These are phyloP conservation scores for Brachionus calyciflorus DNA, from an alignment of 1,140 invertebrate species.

Conservation along the genomic window DNA sequence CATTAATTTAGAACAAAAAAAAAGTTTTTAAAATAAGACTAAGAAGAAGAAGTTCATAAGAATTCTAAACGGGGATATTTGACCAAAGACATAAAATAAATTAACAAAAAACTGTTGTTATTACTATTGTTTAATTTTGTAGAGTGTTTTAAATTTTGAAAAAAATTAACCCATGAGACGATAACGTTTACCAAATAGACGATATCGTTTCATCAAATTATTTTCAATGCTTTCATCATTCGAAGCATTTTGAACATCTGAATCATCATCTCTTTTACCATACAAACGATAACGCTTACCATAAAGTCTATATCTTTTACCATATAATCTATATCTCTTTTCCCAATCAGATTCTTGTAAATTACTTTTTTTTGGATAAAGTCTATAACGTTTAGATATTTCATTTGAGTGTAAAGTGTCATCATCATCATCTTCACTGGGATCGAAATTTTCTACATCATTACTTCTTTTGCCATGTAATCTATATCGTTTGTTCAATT, in stretches of 20 bases:
- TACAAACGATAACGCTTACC: slow-evolving; percentile 35
- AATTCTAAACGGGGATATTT: no score
- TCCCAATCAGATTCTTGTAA: neutral
- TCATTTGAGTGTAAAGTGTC: neutral
- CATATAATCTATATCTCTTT: slow-evolving; percentile 39
- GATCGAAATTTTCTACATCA: neutral
- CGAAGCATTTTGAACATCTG: neutral
- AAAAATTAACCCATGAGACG: no score
- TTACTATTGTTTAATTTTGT: no score
- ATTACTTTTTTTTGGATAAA: neutral
- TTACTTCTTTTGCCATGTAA: slow-evolving; percentile 11
- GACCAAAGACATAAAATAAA: no score
- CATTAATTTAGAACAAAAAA: no score
- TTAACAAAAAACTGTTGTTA: no score
- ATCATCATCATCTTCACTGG: neutral
- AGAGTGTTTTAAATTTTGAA: no score
- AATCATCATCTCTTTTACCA: slow-evolving; percentile 15
- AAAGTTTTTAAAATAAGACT: no score
- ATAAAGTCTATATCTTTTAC: slow-evolving; percentile 26
- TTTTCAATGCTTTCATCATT: neutral
- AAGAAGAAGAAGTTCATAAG: no score
- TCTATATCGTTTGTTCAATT: slow-evolving; percentile 37
- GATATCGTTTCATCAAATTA: neutral
- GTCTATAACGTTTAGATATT: neutral
- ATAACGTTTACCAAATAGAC: neutral